Evolutionary conservation across 2,797 vertebrate species (phyloP).

Genomic region (Ctenosaura bakeri): DNA sequence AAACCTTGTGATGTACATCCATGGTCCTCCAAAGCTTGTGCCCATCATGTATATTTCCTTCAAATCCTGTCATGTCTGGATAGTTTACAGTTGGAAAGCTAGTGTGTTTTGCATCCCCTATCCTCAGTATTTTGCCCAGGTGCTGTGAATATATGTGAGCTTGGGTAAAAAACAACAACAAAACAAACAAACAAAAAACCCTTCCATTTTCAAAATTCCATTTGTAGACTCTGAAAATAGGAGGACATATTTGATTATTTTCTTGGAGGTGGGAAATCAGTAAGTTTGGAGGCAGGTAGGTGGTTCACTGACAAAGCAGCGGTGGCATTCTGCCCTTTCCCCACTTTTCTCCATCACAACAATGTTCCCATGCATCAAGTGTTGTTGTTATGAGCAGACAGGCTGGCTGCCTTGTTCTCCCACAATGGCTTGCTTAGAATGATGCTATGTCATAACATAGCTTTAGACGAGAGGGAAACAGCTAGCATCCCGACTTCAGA

Average conservation of each 20-base stretch:
- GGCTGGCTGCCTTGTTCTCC: background rate
- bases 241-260: too few species aligned
- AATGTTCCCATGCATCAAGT: background rate
- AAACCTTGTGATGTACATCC: background rate
- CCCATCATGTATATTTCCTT: background rate
- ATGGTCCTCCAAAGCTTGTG: background rate
- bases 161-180: background rate
- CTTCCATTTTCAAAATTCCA: background rate
- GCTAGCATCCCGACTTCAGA: background rate
- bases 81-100: background rate
- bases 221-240: background rate
- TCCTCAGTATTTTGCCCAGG: background rate
- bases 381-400: background rate
- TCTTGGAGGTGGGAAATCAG: background rate
- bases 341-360: background rate
- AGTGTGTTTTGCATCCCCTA: background rate
- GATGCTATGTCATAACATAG: background rate
- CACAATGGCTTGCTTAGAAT: background rate
- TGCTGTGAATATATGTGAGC: background rate
- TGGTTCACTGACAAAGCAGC: background rate
- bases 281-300: too few species aligned
- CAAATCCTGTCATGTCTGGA: background rate
- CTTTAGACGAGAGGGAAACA: too few species aligned
- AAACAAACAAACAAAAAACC: too few species aligned
- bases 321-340: background rate